Evolutionary conservation across 2,888 invertebrate species (phyloP).

Genomic region (Limnephilus rhombicus): DNA sequence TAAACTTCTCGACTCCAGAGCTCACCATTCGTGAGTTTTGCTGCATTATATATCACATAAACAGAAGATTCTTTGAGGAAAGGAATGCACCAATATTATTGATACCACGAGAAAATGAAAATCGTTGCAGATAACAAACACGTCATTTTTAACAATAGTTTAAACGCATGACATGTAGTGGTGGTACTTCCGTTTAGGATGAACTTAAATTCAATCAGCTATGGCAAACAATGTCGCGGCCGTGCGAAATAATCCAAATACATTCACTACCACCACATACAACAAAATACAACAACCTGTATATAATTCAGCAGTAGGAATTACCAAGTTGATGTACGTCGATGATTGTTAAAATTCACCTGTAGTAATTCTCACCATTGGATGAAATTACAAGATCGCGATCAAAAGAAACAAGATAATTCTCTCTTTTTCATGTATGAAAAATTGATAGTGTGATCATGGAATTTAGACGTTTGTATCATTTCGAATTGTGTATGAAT

Average conservation of each 20-base stretch:
- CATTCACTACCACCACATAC: neutral
- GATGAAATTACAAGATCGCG: neutral
- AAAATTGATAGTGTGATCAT: neutral
- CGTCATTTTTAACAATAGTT: constrained; percentile 4
- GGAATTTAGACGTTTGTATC: neutral
- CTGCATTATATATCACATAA: too few species aligned
- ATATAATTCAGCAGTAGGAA: neutral
- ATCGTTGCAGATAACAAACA: neutral
- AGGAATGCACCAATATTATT: neutral
- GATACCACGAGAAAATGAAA: neutral
- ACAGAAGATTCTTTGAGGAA: neutral
- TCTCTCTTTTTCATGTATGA: neutral
- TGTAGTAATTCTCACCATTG: neutral
- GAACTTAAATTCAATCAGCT: constrained; percentile 9
- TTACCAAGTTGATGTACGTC: neutral
- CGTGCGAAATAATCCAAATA: neutral
- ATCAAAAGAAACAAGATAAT: neutral
- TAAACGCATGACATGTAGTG: neutral
- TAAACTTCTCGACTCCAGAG: neutral
- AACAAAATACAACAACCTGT: neutral
- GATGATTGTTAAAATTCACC: neutral
- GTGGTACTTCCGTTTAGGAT: constrained; percentile 23
- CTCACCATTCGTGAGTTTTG: neutral
- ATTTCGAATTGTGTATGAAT: neutral
- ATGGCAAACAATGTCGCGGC: constrained; percentile 17